A percentile compares a stretch with the other conserved stretches of the same genome.
Evolutionary conservation across 2,113 vertebrate species (phyloP).

Genomic region (Phalacrocorax brasilianus): DNA sequence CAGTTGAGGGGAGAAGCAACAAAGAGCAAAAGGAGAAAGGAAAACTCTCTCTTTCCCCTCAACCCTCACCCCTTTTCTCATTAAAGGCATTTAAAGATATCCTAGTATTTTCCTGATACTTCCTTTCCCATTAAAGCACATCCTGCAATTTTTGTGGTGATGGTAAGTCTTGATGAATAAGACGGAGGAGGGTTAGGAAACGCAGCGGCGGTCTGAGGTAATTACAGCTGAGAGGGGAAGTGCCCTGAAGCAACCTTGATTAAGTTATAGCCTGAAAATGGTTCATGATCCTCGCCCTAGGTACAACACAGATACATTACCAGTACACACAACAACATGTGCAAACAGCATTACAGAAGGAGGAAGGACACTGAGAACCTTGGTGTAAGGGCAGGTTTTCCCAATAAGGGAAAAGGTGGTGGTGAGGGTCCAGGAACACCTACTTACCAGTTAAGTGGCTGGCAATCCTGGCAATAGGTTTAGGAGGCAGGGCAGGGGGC

Average conservation of each 20-base stretch:
- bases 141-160: conserved; percentile 21
- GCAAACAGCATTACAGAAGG: not conserved
- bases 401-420: conserved; percentile 20
- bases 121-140: conserved; percentile 8
- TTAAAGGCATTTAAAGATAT: not conserved
- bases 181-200: not conserved
- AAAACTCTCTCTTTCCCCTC: not conserved
- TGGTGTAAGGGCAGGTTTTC: not conserved
- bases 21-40: not conserved
- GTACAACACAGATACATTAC: not conserved
- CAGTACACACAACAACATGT: not conserved
- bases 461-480: conserved; percentile 93
- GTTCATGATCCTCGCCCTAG: not conserved
- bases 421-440: conserved; percentile 3
- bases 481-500: conserved; percentile 97
- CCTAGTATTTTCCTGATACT: not conserved
- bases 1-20: not conserved
- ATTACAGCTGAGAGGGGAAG: not conserved
- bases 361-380: not conserved
- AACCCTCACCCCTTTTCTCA: not conserved
- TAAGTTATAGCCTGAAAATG: not conserved
- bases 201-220: not conserved
- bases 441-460: conserved; percentile 95
- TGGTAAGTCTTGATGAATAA: not conserved
- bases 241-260: not conserved